Evolutionary conservation across 2,113 vertebrate species (phyloP).

Genomic region (Nibea coibor): DNA sequence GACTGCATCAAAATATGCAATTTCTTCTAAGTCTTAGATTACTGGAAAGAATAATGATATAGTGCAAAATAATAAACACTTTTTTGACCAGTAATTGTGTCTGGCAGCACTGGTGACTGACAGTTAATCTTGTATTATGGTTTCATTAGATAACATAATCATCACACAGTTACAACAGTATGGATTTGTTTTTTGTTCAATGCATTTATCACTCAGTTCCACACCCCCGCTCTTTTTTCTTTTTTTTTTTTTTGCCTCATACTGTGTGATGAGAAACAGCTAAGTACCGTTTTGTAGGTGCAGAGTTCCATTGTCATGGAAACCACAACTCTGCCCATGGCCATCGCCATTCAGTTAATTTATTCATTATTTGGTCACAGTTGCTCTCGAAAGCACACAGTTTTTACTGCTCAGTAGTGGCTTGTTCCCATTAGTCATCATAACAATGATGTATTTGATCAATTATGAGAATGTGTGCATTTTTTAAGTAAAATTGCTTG

Average conservation of each 20-base stretch:
- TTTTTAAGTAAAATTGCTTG: background rate
- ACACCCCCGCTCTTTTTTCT: background rate
- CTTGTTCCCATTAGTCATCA: constrained; percentile 35
- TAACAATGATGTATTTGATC: constrained; percentile 16
- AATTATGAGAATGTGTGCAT: background rate
- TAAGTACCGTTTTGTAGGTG: constrained; percentile 53
- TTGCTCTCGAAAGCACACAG: constrained; percentile 36
- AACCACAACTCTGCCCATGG: constrained; percentile 67
- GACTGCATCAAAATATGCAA: constrained; percentile 35
- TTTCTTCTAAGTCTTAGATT: constrained; percentile 46
- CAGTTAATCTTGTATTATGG: constrained; percentile 41
- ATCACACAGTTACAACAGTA: constrained; percentile 6
- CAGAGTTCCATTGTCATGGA: constrained; percentile 71
- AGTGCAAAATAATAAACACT: constrained; percentile 29
- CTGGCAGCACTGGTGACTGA: constrained; percentile 41
- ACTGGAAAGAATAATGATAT: constrained; percentile 35
- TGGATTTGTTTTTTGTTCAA: constrained; percentile 50
- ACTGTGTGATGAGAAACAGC: constrained; percentile 41
- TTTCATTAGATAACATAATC: constrained; percentile 49
- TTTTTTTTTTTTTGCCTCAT: background rate
- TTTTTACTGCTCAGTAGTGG: constrained; percentile 23
- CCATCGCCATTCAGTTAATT: constrained; percentile 53
- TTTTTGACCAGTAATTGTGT: constrained; percentile 42
- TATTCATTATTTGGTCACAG: constrained; percentile 65
- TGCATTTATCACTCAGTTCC: constrained; percentile 26